Percentiles rank a stretch among this genome's conserved stretches.
Evolutionary conservation across 2,797 vertebrate species (phyloP).

Genomic region (Microchirus variegatus): DNA sequence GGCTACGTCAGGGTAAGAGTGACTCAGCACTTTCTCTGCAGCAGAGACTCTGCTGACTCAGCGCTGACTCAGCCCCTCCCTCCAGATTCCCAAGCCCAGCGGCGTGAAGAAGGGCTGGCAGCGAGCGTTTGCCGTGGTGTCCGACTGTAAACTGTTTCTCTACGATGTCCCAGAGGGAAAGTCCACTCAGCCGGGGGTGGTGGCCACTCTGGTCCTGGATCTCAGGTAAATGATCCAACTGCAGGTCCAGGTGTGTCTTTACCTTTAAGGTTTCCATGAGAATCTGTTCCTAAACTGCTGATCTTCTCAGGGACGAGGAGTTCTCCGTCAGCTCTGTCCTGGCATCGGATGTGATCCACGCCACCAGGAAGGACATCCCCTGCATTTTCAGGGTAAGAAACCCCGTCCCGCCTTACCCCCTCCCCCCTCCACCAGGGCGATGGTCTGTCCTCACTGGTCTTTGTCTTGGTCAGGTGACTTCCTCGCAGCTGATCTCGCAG

Average conservation of each 20-base stretch:
- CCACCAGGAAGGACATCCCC: slow-evolving; percentile 93
- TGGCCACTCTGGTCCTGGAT: slow-evolving; percentile 93
- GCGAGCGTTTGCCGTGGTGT: slow-evolving; percentile 92
- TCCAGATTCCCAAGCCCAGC: slow-evolving; percentile 94
- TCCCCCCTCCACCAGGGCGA: background rate
- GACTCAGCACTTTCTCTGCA: background rate
- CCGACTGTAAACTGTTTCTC: slow-evolving; percentile 95
- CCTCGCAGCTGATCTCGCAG: slow-evolving; percentile 88
- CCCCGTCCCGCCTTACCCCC: background rate
- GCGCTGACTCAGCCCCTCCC: background rate
- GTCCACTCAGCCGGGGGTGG: slow-evolving; percentile 90
- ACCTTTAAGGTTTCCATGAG: background rate
- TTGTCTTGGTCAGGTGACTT: slow-evolving; percentile 84
- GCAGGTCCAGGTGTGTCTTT: background rate
- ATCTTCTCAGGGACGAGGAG: slow-evolving; percentile 88
- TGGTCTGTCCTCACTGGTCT: background rate
- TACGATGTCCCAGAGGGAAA: slow-evolving; percentile 96
- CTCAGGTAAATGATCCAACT: slow-evolving; percentile 85
- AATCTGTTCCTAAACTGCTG: background rate
- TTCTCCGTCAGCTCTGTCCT: slow-evolving; percentile 95
- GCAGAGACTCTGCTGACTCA: background rate
- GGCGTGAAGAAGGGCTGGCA: slow-evolving; percentile 99
- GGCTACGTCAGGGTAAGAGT: slow-evolving; percentile 93
- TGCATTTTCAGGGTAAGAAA: slow-evolving; percentile 90
- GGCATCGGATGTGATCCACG: slow-evolving; percentile 95